Evolutionary conservation across 2,113 vertebrate genomes (phyloP).

Genomic region (Phyllopteryx taeniolatus): DNA sequence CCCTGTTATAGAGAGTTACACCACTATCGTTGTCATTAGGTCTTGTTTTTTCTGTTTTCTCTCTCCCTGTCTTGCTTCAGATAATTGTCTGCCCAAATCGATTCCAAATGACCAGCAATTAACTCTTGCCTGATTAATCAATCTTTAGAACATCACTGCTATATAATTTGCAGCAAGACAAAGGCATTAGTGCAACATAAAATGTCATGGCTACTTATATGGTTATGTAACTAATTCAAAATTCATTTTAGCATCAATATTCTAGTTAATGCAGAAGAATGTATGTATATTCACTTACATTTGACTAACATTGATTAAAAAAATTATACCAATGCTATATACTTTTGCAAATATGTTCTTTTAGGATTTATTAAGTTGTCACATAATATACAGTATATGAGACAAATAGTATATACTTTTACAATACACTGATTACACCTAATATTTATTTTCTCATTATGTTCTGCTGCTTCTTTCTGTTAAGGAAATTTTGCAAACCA

Average conservation of each 20-base stretch:
- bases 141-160: not conserved
- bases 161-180: not conserved
- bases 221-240: not conserved
- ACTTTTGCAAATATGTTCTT: not conserved
- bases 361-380: not conserved
- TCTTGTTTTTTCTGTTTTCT: not conserved
- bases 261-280: not conserved
- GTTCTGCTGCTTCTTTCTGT: not conserved
- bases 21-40: not conserved
- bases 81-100: not conserved
- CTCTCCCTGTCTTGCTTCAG: not conserved
- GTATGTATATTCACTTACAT: not conserved
- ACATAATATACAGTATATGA: not conserved
- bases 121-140: slow-evolving; percentile 2
- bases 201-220: not conserved
- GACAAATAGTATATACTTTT: not conserved
- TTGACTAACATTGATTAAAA: not conserved
- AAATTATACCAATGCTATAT: no score
- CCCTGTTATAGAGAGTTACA: not conserved
- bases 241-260: not conserved
- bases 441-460: not conserved
- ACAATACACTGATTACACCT: not conserved
- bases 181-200: not conserved
- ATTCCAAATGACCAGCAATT: not conserved
- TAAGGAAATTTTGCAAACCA: not conserved